Conservation (phyloP, 2,113 vertebrate species). For the Bagarius yarrelli region DNA sequence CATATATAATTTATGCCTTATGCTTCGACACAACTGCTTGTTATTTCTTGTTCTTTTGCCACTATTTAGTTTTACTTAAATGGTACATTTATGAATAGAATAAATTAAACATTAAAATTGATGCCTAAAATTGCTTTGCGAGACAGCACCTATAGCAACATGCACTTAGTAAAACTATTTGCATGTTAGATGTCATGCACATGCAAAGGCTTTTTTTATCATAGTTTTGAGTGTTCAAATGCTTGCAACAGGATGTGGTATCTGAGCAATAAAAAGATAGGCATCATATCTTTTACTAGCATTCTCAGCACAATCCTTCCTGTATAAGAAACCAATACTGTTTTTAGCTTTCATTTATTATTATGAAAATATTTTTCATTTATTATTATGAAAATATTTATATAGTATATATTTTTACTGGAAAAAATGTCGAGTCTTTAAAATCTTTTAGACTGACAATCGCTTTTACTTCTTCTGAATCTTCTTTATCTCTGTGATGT, state of each 20-base stretch:
- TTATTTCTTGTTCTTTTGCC: not conserved
- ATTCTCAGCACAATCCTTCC: constrained; percentile 29
- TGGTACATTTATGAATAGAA: no score
- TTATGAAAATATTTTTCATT: not conserved
- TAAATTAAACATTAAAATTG: no score
- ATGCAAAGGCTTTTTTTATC: not conserved
- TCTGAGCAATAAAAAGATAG: constrained; percentile 5
- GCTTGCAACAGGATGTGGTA: constrained; percentile 51
- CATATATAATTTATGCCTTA: not conserved
- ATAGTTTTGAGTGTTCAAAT: constrained; percentile 24
- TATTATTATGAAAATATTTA: not conserved
- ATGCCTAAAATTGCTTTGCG: not conserved
- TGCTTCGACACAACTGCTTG: not conserved
- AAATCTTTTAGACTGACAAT: not conserved
- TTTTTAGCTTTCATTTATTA: constrained; percentile 3
- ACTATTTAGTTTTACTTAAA: not conserved
- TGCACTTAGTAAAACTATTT: not conserved
- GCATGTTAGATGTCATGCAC: not conserved
- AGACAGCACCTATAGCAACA: not conserved
- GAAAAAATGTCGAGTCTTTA: not conserved
- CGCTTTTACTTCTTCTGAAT: not conserved
- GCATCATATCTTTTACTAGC: constrained; percentile 11
- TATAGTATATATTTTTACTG: not conserved
- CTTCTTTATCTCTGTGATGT: no score
- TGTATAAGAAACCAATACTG: constrained; percentile 1